Conservation (phyloP, 2,113 vertebrate genomes). For the Hippocampus zosterae region DNA sequence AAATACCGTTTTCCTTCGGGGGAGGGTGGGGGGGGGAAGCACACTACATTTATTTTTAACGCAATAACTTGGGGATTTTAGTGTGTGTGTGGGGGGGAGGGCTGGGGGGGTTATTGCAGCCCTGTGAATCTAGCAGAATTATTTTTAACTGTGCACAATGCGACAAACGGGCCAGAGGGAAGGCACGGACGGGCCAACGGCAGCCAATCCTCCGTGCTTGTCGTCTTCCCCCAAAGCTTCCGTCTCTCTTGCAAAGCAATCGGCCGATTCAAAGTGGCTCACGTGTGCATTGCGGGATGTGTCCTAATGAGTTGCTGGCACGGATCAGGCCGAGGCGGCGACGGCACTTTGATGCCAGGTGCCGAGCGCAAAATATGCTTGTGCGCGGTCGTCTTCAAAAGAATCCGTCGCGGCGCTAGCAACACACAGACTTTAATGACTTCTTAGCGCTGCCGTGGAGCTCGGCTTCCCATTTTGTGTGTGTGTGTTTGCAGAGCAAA, state of each 20-base stretch:
- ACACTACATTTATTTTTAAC: no score
- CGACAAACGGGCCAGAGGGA: background rate
- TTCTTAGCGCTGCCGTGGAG: background rate
- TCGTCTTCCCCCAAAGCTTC: background rate
- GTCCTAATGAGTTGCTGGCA: conserved; percentile 64
- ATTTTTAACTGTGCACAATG: background rate
- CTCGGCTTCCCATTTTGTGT: background rate
- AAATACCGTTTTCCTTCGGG: no score
- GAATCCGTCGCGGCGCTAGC: conserved; percentile 42
- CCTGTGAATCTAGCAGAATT: background rate
- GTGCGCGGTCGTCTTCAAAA: conserved; percentile 29
- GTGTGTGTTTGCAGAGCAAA: background rate
- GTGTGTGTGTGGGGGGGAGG: no score
- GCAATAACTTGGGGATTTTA: no score
- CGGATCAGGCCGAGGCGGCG: conserved; percentile 35
- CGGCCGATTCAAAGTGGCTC: conserved; percentile 37
- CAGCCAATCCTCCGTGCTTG: background rate
- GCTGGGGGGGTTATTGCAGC: no score
- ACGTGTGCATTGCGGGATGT: conserved; percentile 41
- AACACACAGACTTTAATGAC: conserved; percentile 32
- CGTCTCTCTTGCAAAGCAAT: conserved; percentile 22
- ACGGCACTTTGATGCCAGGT: conserved; percentile 53
- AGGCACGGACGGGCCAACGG: background rate
- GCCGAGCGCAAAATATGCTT: conserved; percentile 18
- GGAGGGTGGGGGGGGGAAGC: no score